These are phyloP conservation scores for Hoplodrina blanda DNA, from an alignment of 2,888 invertebrate species.

Conservation along the genomic window DNA sequence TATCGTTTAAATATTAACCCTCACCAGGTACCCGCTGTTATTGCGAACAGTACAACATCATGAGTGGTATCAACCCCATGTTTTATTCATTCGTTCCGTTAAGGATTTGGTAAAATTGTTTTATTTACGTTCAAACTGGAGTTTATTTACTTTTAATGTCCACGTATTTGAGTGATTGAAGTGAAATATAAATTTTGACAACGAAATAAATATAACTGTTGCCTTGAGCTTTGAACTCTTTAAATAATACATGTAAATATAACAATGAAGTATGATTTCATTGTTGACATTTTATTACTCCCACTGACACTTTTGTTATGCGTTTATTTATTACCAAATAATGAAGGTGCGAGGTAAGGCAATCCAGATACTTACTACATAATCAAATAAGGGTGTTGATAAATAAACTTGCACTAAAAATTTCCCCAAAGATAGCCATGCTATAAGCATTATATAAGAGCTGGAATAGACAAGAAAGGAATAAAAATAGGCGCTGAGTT, in stretches of 20 bases:
- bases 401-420: too few species aligned
- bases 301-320: background rate
- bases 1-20: slow-evolving; percentile 59
- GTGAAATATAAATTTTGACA: slow-evolving; percentile 10
- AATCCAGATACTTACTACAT: too few species aligned
- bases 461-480: too few species aligned
- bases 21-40: slow-evolving; percentile 46
- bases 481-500: too few species aligned
- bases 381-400: too few species aligned
- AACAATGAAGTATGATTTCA: background rate
- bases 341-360: background rate
- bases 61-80: slow-evolving; percentile 56
- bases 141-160: slow-evolving; percentile 53
- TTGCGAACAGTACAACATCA: slow-evolving; percentile 54
- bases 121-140: slow-evolving; percentile 48
- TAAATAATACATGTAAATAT: background rate
- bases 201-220: too few species aligned
- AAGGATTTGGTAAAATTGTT: slow-evolving; percentile 61
- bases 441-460: too few species aligned
- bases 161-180: slow-evolving; percentile 28
- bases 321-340: background rate
- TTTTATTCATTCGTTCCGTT: slow-evolving; percentile 57
- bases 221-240: background rate
- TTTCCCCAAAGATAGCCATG: too few species aligned
- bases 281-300: background rate